These are phyloP conservation scores for Sinocyclocheilus anophthalmus DNA, from an alignment of 2,113 vertebrate species.

Conservation along the genomic window DNA sequence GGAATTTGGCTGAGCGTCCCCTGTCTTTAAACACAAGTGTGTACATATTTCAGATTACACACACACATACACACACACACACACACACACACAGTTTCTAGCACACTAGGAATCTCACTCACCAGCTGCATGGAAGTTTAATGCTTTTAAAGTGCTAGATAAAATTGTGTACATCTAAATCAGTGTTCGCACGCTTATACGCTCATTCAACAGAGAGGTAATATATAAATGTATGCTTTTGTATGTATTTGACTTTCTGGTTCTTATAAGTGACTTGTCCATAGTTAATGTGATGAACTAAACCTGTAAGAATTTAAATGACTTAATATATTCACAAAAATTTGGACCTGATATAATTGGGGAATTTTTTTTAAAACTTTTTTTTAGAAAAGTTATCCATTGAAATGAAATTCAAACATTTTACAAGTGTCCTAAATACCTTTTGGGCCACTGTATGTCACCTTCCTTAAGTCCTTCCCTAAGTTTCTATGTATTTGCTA, in stretches of 20 bases:
- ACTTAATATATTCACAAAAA: too few relatives aligned
- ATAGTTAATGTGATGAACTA: too few relatives aligned
- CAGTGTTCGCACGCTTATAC: background rate
- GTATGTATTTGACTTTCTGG: background rate
- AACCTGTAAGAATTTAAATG: too few relatives aligned
- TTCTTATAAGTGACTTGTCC: background rate
- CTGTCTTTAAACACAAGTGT: background rate
- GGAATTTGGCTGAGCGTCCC: background rate
- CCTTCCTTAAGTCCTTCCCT: background rate
- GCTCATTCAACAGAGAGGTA: background rate
- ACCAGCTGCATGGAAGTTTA: too few relatives aligned
- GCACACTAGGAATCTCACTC: too few relatives aligned
- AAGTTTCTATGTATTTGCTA: background rate
- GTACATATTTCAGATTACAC: too few relatives aligned
- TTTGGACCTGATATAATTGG: too few relatives aligned
- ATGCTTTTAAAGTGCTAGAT: background rate
- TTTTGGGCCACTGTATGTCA: background rate
- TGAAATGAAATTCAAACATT: background rate
- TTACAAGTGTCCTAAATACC: background rate
- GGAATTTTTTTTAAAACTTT: too few relatives aligned
- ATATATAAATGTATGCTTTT: too few relatives aligned
- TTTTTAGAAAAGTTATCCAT: background rate
- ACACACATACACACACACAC: too few relatives aligned
- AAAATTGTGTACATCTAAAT: background rate
- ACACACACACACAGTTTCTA: too few relatives aligned